These are phyloP conservation scores for Bactericera cockerelli DNA, from an alignment of 1,140 invertebrate species.

Conservation along the genomic window DNA sequence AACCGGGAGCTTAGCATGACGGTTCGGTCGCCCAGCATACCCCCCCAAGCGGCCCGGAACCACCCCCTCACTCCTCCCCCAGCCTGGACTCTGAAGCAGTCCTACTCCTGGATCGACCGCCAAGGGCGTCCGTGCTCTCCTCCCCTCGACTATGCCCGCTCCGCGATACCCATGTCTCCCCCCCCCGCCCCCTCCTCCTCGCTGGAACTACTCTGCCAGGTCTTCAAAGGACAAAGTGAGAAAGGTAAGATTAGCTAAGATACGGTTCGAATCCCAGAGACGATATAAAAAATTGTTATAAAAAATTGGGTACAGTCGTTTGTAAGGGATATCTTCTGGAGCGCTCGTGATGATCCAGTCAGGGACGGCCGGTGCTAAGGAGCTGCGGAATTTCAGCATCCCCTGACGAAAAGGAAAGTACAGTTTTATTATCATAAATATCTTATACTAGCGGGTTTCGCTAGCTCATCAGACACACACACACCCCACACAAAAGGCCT, in stretches of 20 bases:
- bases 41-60: conserved; percentile 31
- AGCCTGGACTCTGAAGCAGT: conserved; percentile 50
- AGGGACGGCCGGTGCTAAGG: too few relatives aligned
- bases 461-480: too few relatives aligned
- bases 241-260: conserved; percentile 30
- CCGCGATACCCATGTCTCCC: conserved; percentile 26
- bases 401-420: too few relatives aligned
- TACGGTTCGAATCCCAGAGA: too few relatives aligned
- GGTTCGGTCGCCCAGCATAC: conserved; percentile 44
- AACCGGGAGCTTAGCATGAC: conserved; percentile 73
- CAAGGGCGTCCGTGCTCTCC: conserved; percentile 74
- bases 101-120: conserved; percentile 83
- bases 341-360: too few relatives aligned
- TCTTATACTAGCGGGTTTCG: too few relatives aligned
- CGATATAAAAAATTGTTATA: too few relatives aligned
- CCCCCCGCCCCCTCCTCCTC: conserved; percentile 29
- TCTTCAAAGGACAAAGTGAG: conserved; percentile 24
- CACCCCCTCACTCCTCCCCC: conserved; percentile 30
- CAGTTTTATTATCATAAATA: too few relatives aligned
- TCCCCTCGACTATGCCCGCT: conserved; percentile 42
- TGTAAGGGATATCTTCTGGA: too few relatives aligned
- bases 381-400: too few relatives aligned
- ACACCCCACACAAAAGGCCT: too few relatives aligned
- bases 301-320: too few relatives aligned
- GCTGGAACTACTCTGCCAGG: conserved; percentile 28